A percentile compares a stretch with the other conserved stretches of the same genome.
phyloP scores from a whole-genome alignment of 2,797 vertebrate genomes.

The Carcharodon carcharias region DNA sequence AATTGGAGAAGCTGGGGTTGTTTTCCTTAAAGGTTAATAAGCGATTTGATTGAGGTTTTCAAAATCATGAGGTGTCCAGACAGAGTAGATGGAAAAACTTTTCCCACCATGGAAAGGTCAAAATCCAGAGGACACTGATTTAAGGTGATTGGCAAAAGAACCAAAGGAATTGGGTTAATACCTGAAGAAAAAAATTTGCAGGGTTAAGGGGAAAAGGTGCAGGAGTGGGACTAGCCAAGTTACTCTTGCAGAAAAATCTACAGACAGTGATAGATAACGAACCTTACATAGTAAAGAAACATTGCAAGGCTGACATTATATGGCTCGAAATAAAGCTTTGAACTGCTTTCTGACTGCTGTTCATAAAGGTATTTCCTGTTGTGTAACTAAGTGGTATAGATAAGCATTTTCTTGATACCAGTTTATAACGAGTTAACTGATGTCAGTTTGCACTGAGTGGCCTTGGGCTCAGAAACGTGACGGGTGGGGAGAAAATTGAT shows the following conservation, averaged over 20 bases:
- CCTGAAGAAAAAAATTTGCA: not conserved
- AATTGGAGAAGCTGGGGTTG: not conserved
- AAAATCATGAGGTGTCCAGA: not conserved
- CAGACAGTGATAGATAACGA: not conserved
- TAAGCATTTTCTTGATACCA: not conserved
- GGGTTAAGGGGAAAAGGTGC: not conserved
- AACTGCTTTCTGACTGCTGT: not conserved
- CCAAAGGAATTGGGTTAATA: not conserved
- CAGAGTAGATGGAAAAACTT: not conserved
- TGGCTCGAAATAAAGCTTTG: not conserved
- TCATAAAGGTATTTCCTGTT: not conserved
- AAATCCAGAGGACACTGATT: not conserved
- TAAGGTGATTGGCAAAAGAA: not conserved
- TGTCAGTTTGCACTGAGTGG: not conserved
- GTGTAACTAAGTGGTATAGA: not conserved
- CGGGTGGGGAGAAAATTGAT: not conserved
- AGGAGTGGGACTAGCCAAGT: not conserved
- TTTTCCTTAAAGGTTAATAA: not conserved
- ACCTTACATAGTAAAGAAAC: not conserved
- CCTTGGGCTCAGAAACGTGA: not conserved
- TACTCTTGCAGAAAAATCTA: not conserved
- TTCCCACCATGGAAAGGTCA: not conserved
- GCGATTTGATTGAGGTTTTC: not conserved
- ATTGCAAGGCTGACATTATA: not conserved
- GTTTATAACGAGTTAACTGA: not conserved